Percentiles rank a stretch among this genome's conserved stretches.
These are phyloP conservation scores for Margaritifera margaritifera DNA, from an alignment of 2,888 invertebrate genomes.

Conservation along the genomic window DNA sequence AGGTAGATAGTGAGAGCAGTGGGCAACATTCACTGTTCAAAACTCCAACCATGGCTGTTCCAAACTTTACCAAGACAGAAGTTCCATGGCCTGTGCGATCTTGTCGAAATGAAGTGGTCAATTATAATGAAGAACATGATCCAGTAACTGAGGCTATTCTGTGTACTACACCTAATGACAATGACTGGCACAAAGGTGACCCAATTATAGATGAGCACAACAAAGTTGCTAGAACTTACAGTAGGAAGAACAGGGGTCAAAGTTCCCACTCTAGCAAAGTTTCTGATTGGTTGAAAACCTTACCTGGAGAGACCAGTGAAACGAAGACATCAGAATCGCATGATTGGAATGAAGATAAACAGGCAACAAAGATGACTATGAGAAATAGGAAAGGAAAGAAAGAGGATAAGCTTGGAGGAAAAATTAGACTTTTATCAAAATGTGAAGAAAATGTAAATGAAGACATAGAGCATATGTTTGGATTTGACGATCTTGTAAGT, in stretches of 20 bases:
- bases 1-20: too few species aligned
- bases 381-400: slow-evolving; percentile 4
- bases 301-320: background rate
- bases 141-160: too few species aligned
- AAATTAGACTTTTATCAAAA: background rate
- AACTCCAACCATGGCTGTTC: too few species aligned
- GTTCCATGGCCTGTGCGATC: background rate
- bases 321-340: background rate
- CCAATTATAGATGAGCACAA: too few species aligned
- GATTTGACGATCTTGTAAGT: slow-evolving; percentile 18
- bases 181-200: too few species aligned
- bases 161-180: too few species aligned
- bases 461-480: slow-evolving; percentile 17
- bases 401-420: background rate
- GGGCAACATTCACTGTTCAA: too few species aligned
- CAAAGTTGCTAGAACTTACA: slow-evolving; percentile 21
- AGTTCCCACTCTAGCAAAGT: slow-evolving; percentile 16
- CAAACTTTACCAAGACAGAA: too few species aligned
- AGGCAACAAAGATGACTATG: background rate
- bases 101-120: background rate
- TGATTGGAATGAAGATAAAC: background rate
- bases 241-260: slow-evolving; percentile 19
- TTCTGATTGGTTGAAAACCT: slow-evolving; percentile 29
- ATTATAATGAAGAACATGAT: too few species aligned
- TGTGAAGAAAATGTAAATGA: background rate